Conservation (phyloP, 1,140 invertebrate genomes). For the Solenopsis fugax region DNA sequence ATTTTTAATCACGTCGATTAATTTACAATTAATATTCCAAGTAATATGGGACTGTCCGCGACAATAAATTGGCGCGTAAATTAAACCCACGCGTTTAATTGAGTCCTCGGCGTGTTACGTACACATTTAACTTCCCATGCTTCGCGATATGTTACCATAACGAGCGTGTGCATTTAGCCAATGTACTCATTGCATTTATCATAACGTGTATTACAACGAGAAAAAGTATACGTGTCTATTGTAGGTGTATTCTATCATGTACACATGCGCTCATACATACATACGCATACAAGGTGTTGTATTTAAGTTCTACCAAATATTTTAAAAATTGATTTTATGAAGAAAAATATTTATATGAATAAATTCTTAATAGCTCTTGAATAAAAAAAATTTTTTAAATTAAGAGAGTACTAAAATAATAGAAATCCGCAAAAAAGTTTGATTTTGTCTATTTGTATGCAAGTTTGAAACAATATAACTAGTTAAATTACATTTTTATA, state of each 20-base stretch:
- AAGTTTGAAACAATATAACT: not conserved
- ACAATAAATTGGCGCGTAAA: slow-evolving; percentile 19
- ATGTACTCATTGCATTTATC: slow-evolving; percentile 15
- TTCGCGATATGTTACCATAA: slow-evolving; percentile 34
- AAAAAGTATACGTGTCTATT: not conserved
- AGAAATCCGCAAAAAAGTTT: not conserved
- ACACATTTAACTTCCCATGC: slow-evolving; percentile 26
- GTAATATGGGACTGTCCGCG: not conserved
- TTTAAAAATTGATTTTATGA: not conserved
- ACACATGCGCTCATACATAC: not conserved
- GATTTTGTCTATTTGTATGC: not conserved
- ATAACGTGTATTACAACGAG: slow-evolving; percentile 3
- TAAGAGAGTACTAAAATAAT: not conserved
- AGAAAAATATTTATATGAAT: not conserved
- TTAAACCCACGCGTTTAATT: slow-evolving; percentile 22
- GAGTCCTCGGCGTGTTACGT: not conserved
- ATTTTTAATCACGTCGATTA: not conserved
- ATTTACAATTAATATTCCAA: slow-evolving; percentile 16
- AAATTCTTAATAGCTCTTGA: not conserved
- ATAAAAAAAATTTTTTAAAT: not conserved
- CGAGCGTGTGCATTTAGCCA: slow-evolving; percentile 18
- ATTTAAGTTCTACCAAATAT: not conserved
- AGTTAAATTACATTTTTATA: not conserved
- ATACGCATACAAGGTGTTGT: not conserved
- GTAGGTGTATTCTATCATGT: not conserved